Conservation (phyloP, 2,797 vertebrate species). For the Hippocampus kuda region DNA sequence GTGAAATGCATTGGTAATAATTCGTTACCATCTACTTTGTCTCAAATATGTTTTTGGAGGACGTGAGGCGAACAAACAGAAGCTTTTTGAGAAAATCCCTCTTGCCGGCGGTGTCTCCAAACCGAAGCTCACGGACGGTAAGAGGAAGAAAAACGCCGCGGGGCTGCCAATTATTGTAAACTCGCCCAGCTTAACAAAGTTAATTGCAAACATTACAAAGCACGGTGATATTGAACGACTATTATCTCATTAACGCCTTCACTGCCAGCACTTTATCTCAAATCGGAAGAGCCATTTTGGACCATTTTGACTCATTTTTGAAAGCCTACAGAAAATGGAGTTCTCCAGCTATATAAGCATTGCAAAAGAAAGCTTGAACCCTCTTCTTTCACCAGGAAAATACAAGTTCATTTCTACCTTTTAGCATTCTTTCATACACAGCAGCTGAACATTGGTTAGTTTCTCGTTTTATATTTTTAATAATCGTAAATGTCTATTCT, state of each 20-base stretch:
- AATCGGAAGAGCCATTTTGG: too few species aligned
- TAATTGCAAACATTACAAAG: conserved; percentile 33
- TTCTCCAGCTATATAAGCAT: too few species aligned
- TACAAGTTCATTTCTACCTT: too few species aligned
- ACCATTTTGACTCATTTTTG: too few species aligned
- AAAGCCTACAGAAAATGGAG: too few species aligned
- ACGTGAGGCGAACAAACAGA: conserved; percentile 35
- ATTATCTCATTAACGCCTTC: not conserved
- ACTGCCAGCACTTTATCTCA: too few species aligned
- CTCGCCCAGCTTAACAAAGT: conserved; percentile 15
- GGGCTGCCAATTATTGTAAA: conserved; percentile 24
- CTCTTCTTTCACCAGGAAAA: too few species aligned
- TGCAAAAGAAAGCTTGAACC: too few species aligned
- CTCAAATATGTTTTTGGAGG: conserved; percentile 37
- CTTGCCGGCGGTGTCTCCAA: conserved; percentile 9
- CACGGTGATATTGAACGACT: conserved; percentile 2
- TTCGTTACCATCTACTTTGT: conserved; percentile 42
- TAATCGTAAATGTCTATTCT: too few species aligned
- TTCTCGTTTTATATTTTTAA: too few species aligned
- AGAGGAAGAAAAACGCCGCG: conserved; percentile 11
- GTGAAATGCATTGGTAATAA: conserved; percentile 51
- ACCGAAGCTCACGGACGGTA: not conserved
- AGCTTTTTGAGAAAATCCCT: conserved; percentile 17
- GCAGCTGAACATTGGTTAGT: too few species aligned
- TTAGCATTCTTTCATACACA: too few species aligned